A percentile compares a stretch with the other conserved stretches of the same genome.
Evolutionary conservation across 1,140 invertebrate species (phyloP).

Genomic region (Caenorhabditis inopinata): DNA sequence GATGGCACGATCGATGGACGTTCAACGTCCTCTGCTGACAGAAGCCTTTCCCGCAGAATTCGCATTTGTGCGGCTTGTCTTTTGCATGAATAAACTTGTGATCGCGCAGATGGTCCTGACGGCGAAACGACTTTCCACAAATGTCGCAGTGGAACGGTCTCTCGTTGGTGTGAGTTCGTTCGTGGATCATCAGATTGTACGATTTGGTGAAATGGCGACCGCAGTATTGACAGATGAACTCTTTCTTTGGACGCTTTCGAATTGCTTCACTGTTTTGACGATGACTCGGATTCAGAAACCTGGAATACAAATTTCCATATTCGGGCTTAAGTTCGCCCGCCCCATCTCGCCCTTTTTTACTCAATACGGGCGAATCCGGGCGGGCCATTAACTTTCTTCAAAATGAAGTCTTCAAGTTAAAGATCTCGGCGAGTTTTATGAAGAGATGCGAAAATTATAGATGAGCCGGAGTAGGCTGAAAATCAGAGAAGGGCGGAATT

Average conservation of each 20-base stretch:
- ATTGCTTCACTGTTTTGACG: not conserved
- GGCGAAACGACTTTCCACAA: constrained; percentile 90
- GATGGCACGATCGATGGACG: not conserved
- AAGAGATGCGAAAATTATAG: too few relatives aligned
- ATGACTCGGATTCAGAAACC: not conserved
- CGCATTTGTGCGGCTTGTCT: constrained; percentile 90
- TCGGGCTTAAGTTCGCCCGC: too few relatives aligned
- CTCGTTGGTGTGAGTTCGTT: constrained; percentile 91
- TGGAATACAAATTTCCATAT: not conserved
- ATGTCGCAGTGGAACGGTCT: constrained; percentile 95
- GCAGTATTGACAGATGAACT: constrained; percentile 97
- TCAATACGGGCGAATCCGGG: too few relatives aligned
- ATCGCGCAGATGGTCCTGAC: constrained; percentile 73
- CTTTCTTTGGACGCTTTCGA: constrained; percentile 79
- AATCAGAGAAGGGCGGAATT: too few relatives aligned
- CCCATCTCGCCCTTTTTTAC: too few relatives aligned
- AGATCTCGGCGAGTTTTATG: too few relatives aligned
- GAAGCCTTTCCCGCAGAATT: constrained; percentile 91
- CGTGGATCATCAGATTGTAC: constrained; percentile 95
- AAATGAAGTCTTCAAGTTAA: too few relatives aligned
- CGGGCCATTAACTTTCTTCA: too few relatives aligned
- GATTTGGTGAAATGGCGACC: constrained; percentile 94
- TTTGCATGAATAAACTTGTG: constrained; percentile 81
- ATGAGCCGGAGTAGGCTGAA: too few relatives aligned
- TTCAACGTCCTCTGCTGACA: constrained; percentile 84